phyloP scores from a whole-genome alignment of 2,888 invertebrate genomes.

The Catocala nupta region DNA sequence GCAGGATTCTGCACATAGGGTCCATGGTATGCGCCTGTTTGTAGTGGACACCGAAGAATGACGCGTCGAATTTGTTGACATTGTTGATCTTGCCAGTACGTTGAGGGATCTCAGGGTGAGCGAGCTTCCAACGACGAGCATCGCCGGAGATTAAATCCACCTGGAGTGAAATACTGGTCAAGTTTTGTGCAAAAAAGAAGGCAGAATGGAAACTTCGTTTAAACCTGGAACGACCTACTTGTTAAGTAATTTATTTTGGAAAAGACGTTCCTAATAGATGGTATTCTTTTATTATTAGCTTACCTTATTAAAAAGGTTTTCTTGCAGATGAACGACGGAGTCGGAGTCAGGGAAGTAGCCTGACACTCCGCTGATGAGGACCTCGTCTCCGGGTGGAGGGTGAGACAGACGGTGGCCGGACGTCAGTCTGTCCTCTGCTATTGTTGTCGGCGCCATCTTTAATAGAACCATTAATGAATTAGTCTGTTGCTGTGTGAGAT shows the following conservation, averaged over 20 bases:
- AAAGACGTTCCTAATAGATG: background rate
- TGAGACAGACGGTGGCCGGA: constrained; percentile 86
- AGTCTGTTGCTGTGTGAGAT: too few species aligned
- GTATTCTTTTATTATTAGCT: constrained; percentile 3
- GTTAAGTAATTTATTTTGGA: background rate
- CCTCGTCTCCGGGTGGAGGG: constrained; percentile 88
- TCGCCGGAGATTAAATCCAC: constrained; percentile 95
- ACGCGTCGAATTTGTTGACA: constrained; percentile 92
- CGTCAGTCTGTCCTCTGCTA: constrained; percentile 77
- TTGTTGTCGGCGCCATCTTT: constrained; percentile 77
- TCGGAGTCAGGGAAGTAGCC: constrained; percentile 93
- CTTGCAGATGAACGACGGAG: constrained; percentile 90
- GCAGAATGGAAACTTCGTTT: too few species aligned
- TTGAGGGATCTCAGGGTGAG: constrained; percentile 92
- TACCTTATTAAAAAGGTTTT: constrained; percentile 91
- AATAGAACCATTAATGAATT: too few species aligned
- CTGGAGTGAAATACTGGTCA: constrained; percentile 63
- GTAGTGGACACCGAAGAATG: constrained; percentile 92
- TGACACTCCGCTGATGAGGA: constrained; percentile 90
- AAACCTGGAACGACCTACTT: constrained; percentile 78
- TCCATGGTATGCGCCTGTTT: constrained; percentile 93
- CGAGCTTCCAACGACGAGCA: constrained; percentile 91
- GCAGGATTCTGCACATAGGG: constrained; percentile 92
- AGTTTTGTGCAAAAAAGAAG: too few species aligned
- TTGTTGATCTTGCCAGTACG: constrained; percentile 91